Evolutionary conservation across 2,888 invertebrate genomes (phyloP), one percentile per base, ranked within the genome.

Genomic region (Ennomos fuscantarius): DNA sequence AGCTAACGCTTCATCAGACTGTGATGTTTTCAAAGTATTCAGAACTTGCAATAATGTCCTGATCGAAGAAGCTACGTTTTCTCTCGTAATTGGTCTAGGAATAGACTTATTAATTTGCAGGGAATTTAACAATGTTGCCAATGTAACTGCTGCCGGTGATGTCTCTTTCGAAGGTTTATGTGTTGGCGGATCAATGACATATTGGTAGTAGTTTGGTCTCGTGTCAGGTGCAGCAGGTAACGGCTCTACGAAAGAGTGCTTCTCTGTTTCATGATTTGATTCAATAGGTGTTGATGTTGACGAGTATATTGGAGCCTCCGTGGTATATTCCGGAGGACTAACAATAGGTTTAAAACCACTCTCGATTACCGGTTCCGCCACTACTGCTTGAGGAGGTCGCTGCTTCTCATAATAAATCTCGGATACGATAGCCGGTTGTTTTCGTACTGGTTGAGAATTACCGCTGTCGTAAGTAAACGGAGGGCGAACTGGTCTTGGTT

Each of bases 51-150:
- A 93, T 56, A 97, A 86, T 0, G 96, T 96, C 76, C 93, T 94
- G 62, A 97, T 95, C 45, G 96, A 96, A 60, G 95, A 94, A 68
- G 96, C 96, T 43, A 97, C 94, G 72, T 97, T 97, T 66, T 96
- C 95, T 50, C 94, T 93, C 5, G 95, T 96, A 31, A 97, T 92
- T 8, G 94, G 95, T 67, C 95, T 95, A 0, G 97, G 96, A 66
- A 97, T 87, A 42, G 95, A 94, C 82, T 96, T 96, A 68, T 95
- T 94, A 12, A 95, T 89, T 80, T 96, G 96, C 32, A 96, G 87
- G 55, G 96, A 95, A 75, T 95, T 95, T 37, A 96, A 76, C 62
- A 97, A 93, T 63, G 95, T 93, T 13, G 83, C 82, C 58, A 91
- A 69, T 40, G 79, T 81, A 42, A 83, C 71, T 9, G 80, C 71